Evolutionary conservation across 2,888 invertebrate genomes (phyloP), one percentile per base, ranked within the genome.

Genomic region (Arrhopalites spinosus): DNA sequence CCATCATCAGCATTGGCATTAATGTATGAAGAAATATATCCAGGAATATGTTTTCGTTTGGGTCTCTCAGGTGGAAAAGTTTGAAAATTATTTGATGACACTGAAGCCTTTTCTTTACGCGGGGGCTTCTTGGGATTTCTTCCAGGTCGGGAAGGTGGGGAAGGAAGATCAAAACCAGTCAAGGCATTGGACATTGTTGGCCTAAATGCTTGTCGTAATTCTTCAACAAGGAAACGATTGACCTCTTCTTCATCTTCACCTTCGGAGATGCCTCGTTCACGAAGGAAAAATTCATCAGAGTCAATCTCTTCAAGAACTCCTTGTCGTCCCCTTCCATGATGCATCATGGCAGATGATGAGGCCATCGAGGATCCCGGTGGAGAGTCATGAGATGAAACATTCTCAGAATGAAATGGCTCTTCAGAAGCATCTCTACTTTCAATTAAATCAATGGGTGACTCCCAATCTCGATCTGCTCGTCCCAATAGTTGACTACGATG

Each of bases 211-310:
- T 93, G 92, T 81, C 92, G 89, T 81, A 94, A 92, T 86, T 93
- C 93, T 71, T 90, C 90, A 83, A 91, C 92, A 75, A 93, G 88
- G 84, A 92, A 93, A 85, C 90, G 89, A 77, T 92, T 91, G 76
- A 93, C 88, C 85, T 91, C 91, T 84, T 93, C 92, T 86, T 93
- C 91, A 86, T 93, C 93, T 84, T 91, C 91, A 1, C 81, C 83
- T 56, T 83, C 83, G 80, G 93, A 93, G 84, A 93, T 91, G 78
- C 93, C 93, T 85, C 92, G 91, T 85, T 92, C 91, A 81, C 93
- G 89, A 78, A 94, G 87, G 85, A 93, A 93, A 87, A 94, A 94
- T 87, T 94, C 93, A 85, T 94, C 94, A 61, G 93, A 92, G 84
- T 93, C 91, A 81, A 94, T 92, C 87, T 94, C 93, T 86, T 94